Conservation (phyloP, 2,113 vertebrate species). For the Capricornis sumatraensis region DNA sequence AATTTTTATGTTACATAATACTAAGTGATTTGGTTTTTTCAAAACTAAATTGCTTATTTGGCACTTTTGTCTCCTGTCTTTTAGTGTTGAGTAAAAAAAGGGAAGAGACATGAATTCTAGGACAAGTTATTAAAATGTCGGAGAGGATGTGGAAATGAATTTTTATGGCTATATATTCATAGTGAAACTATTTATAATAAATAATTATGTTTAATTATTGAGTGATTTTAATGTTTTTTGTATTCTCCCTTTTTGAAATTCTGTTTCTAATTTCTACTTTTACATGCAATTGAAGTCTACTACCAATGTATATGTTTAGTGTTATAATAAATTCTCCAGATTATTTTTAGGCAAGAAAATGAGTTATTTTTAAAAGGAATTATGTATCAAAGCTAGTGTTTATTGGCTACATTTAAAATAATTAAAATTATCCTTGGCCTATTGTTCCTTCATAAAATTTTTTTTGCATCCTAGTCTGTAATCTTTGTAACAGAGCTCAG, state of each 20-base stretch:
- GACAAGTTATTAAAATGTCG: neutral
- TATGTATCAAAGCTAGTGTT: neutral
- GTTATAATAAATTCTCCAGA: neutral
- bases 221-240: slow-evolving; percentile 1
- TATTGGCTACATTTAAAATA: neutral
- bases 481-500: neutral
- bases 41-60: neutral
- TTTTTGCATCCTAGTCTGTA: neutral
- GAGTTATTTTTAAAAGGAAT: neutral
- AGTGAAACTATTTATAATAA: neutral
- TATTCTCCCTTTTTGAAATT: neutral
- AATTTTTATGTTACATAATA: neutral
- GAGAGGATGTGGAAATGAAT: neutral
- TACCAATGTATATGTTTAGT: neutral
- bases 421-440: neutral
- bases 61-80: neutral
- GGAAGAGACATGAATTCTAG: neutral
- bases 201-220: neutral
- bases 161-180: neutral
- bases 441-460: neutral
- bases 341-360: neutral
- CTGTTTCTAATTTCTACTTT: neutral
- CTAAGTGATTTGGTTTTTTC: neutral
- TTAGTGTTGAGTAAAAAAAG: neutral
- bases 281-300: neutral